Evolutionary conservation across 2,888 invertebrate species (phyloP), one percentile per base, ranked within the genome.

Genomic region (Plusia festucae): DNA sequence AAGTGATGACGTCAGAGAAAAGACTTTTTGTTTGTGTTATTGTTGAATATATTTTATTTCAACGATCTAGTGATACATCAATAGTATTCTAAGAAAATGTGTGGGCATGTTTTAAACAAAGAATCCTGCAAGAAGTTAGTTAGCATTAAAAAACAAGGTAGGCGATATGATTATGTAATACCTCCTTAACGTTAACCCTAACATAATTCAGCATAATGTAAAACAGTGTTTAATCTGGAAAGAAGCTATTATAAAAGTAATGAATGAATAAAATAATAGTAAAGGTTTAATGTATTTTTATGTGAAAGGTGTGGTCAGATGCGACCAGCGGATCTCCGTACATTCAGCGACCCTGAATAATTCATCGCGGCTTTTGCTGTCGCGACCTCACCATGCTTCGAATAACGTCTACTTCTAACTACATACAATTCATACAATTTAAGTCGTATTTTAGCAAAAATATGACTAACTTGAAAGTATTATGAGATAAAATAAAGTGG

Each of bases 341-440:
- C n/a, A n/a, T n/a, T 68, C 87, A 89, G 84, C 87, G 84, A 83
- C 84, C 84, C 84, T 92, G 90, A 91, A 92, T 92, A 88, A 92
- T 92, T 91, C 91, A 91, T 90, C 76, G 82, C 73, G 85, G 82
- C 81, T 87, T 82, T 84, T 68, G 84, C 86, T 88, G 87, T 86
- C 90, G 87, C 83, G 82, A 82, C 85, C 83, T 87, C 85, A 85
- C 88, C 82, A 85, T 81, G 76, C 82, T 81, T 75, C 79, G 79
- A 79, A 83, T 83, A 82, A 82, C 78, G 81, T 82, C 82, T 87
- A 83, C 73, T 79, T 79, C 72, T 59, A 78, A 73, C 73, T 67
- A 68, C 54, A 52, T 68, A 65, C 72, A 76, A 65, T 71, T 64
- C 69, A 60, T 40, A 54, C 62, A 67, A 62, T 44, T 58, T 65